Evolutionary conservation across 2,113 vertebrate genomes (phyloP).

Genomic region (Sarotherodon lohbergeri): DNA sequence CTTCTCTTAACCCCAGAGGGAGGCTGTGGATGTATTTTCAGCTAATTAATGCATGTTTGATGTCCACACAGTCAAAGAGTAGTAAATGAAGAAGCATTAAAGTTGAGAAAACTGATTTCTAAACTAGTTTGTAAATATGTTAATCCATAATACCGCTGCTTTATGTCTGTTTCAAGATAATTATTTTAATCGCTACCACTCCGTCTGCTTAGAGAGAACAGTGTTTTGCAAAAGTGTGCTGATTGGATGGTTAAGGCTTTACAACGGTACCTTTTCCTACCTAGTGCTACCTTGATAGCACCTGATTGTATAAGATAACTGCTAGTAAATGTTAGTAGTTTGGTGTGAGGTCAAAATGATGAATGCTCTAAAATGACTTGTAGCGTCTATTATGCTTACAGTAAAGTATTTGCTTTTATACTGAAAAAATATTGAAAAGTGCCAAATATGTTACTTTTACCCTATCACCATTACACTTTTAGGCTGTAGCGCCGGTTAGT

Average conservation of each 20-base stretch:
- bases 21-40: not conserved
- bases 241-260: not conserved
- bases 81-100: not conserved
- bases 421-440: not conserved
- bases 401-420: not conserved
- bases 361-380: not conserved
- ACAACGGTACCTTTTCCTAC: not conserved
- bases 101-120: not conserved
- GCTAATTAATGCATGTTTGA: not conserved
- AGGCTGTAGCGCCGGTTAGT: rapidly evolving
- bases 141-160: not conserved
- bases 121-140: not conserved
- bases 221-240: not conserved
- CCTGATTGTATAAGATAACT: not conserved
- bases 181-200: not conserved
- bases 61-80: not conserved
- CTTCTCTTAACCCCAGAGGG: not conserved
- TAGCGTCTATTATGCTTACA: rapidly evolving
- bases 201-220: not conserved
- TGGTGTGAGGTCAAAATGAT: not conserved
- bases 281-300: not conserved
- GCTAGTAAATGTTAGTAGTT: not conserved
- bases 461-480: not conserved
- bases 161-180: not conserved
- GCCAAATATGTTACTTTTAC: not conserved